Evolutionary conservation across 1,140 invertebrate genomes (phyloP), one percentile per base, ranked within the genome.

Genomic region (Bursaphelenchus mucronatus): DNA sequence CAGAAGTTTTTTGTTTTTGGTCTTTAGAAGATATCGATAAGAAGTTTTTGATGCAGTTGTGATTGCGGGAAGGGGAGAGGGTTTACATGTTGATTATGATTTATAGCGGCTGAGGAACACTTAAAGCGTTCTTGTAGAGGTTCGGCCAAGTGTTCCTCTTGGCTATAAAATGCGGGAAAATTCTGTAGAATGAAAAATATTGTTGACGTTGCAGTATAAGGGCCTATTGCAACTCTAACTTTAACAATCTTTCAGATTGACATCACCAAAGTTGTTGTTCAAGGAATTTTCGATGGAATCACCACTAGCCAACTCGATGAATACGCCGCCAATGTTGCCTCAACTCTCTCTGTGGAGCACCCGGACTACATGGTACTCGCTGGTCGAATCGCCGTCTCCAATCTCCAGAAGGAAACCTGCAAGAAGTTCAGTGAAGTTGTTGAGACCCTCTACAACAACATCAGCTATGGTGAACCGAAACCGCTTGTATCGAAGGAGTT

Each of bases 251-350:
- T 61, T 63, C 44, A 69, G 67, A 45, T 51, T 15, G 43, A 54
- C 49, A 53, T 86, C 40, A 84, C 84, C 0, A 66, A 82, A 69
- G 85, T 85, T 69, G 84, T 97, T 0, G 92, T 97, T 51, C 90
- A 85, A 84, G 94, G 94, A 0, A 85, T 98, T 4, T 97, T 94
- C 81, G 87, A 90, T 70, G 94, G 94, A 10, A 92, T 97, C 3
- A 94, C 90, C 17, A 97, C 94, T 4, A 88, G 93, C 0, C 92
- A 97, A 82, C 83, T 97, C 70, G 94, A 97, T 83, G 96, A 95
- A 83, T 84, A 97, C 63, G 92, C 94, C 59, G 93, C 94, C 0
- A 93, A 97, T 85, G 96, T 90, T 66, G 90, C 92, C 51, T 93
- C 93, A 15, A 91, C 89, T 19, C 90, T 96, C 89, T 95, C 92